Evolutionary conservation across 2,888 invertebrate species (phyloP), one percentile per base, ranked within the genome.

Genomic region (Anodontia alba): DNA sequence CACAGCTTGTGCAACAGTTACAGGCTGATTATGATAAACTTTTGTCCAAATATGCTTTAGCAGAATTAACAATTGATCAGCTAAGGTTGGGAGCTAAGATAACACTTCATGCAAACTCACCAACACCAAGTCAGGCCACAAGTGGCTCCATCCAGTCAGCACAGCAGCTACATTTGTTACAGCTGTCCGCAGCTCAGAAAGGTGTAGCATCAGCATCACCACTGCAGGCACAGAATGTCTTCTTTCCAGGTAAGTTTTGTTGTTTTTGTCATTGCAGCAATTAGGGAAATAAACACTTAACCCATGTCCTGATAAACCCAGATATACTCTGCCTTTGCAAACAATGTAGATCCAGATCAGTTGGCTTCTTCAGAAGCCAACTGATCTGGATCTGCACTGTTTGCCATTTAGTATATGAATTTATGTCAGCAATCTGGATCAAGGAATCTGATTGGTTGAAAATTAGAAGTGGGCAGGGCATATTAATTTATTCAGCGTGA

Each of bases 11-110:
- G 7, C 89, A 92, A 49, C 93, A 94, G 78, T 87, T 94, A 26
- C 93, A 93, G 80, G 85, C 89, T 68, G 93, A 94, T 68, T 94
- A 94, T 84, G 93, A 94, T 82, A 91, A 89, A 62, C 86, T 94
- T 23, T 87, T 94, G 79, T 93, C 92, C 36, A 94, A 94, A 81
- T 93, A 94, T 80, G 94, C 94, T 2, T 80, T 91, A 49, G 94
- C 94, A 0, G 94, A 94, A 78, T 90, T 94, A n/a, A 94, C 93
- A 23, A 94, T 94, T 62, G 94, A 94, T 81, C 93, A 94, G 76
- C 88, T 94, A 82, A 81, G 94, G 54, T 87, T 94, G n/a, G 94
- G 93, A 20, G 92, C 93, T 26, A 92, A 91, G 75, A 91, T 94
- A 51, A 91, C 88, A 1, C 78, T 94, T n/a, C 90, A 93, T 76